phyloP scores from a whole-genome alignment of 2,113 vertebrate genomes.

The Scalopus aquaticus region DNA sequence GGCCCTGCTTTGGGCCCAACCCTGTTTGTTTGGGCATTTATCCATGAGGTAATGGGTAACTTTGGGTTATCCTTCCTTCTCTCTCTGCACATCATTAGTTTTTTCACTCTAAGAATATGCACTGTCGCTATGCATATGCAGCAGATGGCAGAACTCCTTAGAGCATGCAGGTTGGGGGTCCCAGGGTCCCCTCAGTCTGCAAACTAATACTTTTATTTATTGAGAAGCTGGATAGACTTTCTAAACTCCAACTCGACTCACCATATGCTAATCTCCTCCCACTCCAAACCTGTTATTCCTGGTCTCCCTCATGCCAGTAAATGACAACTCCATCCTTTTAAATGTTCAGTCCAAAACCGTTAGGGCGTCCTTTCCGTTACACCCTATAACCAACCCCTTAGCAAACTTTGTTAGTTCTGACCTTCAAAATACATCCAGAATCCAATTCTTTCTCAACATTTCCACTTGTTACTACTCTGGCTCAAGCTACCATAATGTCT shows the following conservation, averaged over 20 bases:
- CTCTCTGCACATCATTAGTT: too few species aligned
- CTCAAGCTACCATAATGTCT: not conserved
- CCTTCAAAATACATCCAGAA: conserved; percentile 20
- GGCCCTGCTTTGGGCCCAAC: too few species aligned
- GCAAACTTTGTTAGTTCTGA: not conserved
- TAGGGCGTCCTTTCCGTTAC: not conserved
- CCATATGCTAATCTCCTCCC: not conserved
- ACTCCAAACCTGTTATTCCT: not conserved
- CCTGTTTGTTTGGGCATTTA: too few species aligned
- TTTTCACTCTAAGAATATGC: too few species aligned
- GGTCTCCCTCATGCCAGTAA: not conserved
- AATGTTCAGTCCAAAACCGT: not conserved
- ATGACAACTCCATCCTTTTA: not conserved
- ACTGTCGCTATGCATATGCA: too few species aligned
- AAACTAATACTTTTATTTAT: not conserved
- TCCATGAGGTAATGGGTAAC: too few species aligned
- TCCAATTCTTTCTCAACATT: not conserved
- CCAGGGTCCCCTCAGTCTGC: too few species aligned
- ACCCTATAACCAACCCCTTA: not conserved
- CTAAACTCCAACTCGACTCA: not conserved
- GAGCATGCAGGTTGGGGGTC: too few species aligned
- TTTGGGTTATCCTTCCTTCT: too few species aligned
- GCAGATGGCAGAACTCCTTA: too few species aligned
- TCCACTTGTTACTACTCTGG: not conserved
- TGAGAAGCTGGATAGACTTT: not conserved